phyloP scores from a whole-genome alignment of 2,113 vertebrate species.

The Balaenoptera acutorostrata region DNA sequence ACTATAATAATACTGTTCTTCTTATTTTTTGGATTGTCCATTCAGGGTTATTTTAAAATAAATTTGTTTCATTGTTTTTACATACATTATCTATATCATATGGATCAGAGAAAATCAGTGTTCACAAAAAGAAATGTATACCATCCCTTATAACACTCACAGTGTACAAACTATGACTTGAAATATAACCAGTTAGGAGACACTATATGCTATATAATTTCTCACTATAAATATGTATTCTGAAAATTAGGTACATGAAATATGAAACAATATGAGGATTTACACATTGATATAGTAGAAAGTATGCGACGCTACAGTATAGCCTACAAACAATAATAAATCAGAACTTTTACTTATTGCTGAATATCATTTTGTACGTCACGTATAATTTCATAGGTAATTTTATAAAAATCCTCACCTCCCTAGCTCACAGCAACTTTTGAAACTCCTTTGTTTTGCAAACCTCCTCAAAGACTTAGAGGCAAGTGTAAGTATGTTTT shows the following conservation, averaged over 20 bases:
- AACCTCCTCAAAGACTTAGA: conserved; percentile 28
- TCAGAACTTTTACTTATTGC: neutral
- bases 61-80: neutral
- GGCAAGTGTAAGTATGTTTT: conserved; percentile 32
- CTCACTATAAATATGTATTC: neutral
- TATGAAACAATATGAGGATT: neutral
- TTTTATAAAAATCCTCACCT: neutral
- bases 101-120: neutral
- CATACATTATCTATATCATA: neutral
- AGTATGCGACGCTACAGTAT: neutral
- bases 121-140: neutral
- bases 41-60: neutral
- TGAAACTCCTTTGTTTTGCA: neutral
- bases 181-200: neutral
- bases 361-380: neutral
- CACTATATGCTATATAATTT: neutral
- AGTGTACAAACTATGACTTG: neutral
- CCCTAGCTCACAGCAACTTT: neutral
- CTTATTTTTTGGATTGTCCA: neutral
- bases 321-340: neutral
- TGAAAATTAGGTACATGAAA: neutral
- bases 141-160: neutral
- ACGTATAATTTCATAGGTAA: neutral
- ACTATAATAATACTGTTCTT: neutral
- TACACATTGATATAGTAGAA: neutral